phyloP scores from a whole-genome alignment of 2,888 invertebrate species.

The Alcis repandata region DNA sequence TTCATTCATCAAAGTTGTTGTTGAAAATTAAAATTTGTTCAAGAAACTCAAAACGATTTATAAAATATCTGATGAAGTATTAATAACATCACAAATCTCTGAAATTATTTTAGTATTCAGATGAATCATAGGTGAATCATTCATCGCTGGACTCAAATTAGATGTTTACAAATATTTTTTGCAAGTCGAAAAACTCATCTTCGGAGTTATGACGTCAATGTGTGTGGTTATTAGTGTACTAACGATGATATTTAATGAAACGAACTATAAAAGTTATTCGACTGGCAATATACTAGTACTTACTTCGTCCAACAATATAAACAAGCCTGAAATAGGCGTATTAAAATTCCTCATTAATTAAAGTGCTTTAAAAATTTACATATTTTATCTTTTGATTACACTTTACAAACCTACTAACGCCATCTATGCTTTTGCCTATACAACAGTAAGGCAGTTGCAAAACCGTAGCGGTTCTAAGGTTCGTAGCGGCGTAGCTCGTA shows the following conservation, averaged over 20 bases:
- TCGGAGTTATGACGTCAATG: conserved; percentile 30
- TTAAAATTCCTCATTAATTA: too few relatives aligned
- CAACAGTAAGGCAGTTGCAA: conserved; percentile 36
- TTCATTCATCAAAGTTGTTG: too few relatives aligned
- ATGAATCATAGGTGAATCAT: conserved; percentile 27
- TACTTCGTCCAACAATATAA: too few relatives aligned
- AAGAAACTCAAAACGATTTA: conserved; percentile 2
- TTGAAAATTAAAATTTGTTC: not conserved
- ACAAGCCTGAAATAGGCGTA: too few relatives aligned
- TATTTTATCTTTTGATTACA: too few relatives aligned
- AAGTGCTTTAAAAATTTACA: too few relatives aligned
- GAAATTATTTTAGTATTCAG: conserved; percentile 26
- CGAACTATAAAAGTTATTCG: not conserved
- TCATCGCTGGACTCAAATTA: conserved; percentile 30
- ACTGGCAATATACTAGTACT: not conserved
- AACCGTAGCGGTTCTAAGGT: conserved; percentile 34
- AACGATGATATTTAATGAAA: conserved; percentile 4
- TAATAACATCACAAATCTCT: conserved; percentile 16
- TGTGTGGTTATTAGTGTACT: conserved; percentile 16
- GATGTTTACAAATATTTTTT: conserved; percentile 34
- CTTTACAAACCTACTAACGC: conserved; percentile 41
- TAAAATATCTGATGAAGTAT: conserved; percentile 6
- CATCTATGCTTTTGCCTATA: conserved; percentile 51
- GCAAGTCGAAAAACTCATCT: conserved; percentile 13
- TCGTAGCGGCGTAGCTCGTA: conserved; percentile 51